These are phyloP conservation scores for Echinarachnius parma DNA, from an alignment of 53 echinoderm and acorn worm species.

Conservation along the genomic window DNA sequence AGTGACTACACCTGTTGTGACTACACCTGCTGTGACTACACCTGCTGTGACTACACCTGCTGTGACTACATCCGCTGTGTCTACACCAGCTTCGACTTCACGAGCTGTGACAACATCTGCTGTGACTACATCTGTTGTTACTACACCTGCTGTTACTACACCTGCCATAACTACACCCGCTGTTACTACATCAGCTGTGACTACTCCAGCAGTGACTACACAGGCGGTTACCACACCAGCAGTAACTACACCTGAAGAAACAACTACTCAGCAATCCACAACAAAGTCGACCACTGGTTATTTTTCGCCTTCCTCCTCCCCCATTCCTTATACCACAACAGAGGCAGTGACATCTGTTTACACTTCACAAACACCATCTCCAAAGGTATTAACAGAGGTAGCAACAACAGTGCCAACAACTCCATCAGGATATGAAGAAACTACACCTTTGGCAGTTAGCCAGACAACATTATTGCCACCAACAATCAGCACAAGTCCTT, in stretches of 20 bases:
- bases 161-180: background rate
- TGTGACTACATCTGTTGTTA: background rate
- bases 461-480: too few species aligned
- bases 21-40: too few species aligned
- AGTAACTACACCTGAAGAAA: background rate
- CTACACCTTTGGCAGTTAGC: conserved; percentile 12
- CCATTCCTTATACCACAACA: conserved; percentile 16
- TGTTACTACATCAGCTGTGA: background rate
- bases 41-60: too few species aligned
- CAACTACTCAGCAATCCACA: conserved; percentile 7
- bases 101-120: too few species aligned
- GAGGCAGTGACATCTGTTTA: background rate
- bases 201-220: background rate
- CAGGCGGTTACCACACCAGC: conserved; percentile 3
- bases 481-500: too few species aligned
- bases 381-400: background rate
- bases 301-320: background rate
- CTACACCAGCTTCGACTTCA: too few species aligned
- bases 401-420: background rate
- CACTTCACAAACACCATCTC: background rate
- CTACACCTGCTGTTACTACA: conserved; percentile 1
- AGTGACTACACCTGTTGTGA: too few species aligned
- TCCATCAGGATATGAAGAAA: background rate
- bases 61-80: too few species aligned
- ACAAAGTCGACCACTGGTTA: too few species aligned